phyloP scores from a whole-genome alignment of 2,113 vertebrate genomes.

The Pelodiscus sinensis region DNA sequence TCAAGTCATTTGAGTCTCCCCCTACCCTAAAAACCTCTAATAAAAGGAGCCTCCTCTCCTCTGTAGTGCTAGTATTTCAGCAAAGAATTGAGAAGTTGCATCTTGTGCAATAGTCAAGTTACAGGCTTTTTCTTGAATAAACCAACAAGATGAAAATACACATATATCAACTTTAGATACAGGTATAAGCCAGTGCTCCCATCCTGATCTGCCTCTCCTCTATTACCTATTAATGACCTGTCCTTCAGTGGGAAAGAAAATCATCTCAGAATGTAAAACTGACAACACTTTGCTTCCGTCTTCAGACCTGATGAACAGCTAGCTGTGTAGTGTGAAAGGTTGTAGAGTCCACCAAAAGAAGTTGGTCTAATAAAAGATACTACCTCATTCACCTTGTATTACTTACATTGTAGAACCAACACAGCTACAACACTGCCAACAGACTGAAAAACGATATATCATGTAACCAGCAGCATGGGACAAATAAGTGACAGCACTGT shows the following conservation, averaged over 20 bases:
- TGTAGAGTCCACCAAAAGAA: background rate
- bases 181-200: background rate
- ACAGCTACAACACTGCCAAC: background rate
- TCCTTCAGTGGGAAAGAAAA: background rate
- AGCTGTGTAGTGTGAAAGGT: background rate
- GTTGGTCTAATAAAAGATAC: background rate
- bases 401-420: background rate
- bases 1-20: background rate
- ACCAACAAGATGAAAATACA: background rate
- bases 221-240: background rate
- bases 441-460: background rate
- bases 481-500: background rate
- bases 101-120: background rate
- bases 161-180: accelerated
- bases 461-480: background rate
- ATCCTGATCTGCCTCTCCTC: background rate
- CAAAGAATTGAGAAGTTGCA: background rate
- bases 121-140: background rate
- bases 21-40: accelerated
- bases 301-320: background rate
- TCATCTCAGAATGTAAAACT: background rate
- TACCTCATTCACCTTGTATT: background rate
- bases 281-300: background rate
- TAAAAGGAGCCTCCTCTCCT: background rate
- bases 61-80: background rate